A percentile compares a stretch with the other conserved stretches of the same genome.
Evolutionary conservation across 2,113 vertebrate species (phyloP).

Genomic region (Trinectes maculatus): DNA sequence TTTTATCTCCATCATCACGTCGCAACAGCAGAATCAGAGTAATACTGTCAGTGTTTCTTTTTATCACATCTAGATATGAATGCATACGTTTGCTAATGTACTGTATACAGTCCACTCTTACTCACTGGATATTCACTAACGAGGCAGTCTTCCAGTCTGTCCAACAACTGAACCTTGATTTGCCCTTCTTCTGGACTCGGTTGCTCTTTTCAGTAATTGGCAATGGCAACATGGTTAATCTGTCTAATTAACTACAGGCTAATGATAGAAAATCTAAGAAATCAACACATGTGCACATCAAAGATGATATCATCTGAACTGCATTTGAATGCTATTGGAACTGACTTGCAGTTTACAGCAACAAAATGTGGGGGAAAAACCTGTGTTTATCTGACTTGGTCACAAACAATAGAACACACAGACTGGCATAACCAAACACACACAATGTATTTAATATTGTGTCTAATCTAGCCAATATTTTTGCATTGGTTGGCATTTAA

Average conservation of each 20-base stretch:
- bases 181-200: neutral
- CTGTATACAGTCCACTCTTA: too few relatives aligned
- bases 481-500: slow-evolving; percentile 4
- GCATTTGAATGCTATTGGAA: neutral
- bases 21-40: slow-evolving; percentile 2
- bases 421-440: neutral
- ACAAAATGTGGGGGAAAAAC: neutral
- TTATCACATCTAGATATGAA: slow-evolving; percentile 11
- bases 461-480: neutral
- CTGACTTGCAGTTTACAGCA: neutral
- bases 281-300: neutral
- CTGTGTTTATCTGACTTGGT: neutral
- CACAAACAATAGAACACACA: neutral
- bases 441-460: neutral
- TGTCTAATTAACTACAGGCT: neutral
- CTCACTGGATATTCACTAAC: too few relatives aligned
- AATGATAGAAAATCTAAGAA: neutral
- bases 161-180: too few relatives aligned
- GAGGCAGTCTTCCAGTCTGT: too few relatives aligned
- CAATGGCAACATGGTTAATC: neutral
- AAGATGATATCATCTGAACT: neutral
- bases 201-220: neutral
- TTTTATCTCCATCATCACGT: slow-evolving; percentile 26
- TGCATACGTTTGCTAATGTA: neutral
- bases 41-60: neutral